These are phyloP conservation scores for Sander vitreus DNA, from an alignment of 2,113 vertebrate species.

Conservation along the genomic window DNA sequence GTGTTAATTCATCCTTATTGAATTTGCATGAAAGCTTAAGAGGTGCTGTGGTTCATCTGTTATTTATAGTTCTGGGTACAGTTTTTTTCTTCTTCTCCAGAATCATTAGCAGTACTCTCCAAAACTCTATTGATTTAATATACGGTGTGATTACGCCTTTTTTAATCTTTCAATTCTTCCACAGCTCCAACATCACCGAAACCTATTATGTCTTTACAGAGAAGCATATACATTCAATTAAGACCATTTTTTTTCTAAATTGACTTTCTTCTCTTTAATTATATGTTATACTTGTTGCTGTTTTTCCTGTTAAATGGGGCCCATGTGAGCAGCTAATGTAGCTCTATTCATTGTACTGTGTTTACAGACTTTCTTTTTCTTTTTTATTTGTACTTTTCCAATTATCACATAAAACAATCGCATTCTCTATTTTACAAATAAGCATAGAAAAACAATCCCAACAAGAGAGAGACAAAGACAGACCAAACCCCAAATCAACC, in stretches of 20 bases:
- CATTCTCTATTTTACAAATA: too few species aligned
- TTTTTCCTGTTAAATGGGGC: background rate
- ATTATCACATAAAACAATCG: too few species aligned
- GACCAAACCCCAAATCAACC: too few species aligned
- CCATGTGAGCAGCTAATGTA: background rate
- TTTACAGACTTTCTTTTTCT: background rate
- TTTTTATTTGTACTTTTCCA: too few species aligned
- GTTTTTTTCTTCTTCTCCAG: background rate
- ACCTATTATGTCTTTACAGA: background rate
- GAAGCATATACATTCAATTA: background rate
- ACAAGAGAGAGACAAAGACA: too few species aligned
- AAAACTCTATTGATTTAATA: background rate
- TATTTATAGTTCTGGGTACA: background rate
- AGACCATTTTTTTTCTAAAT: background rate
- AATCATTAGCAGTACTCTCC: background rate
- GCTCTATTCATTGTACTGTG: background rate
- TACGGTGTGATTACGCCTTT: background rate
- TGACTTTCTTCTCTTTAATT: background rate
- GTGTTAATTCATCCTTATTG: slow-evolving; percentile 9
- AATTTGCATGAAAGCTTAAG: background rate
- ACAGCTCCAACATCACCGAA: background rate
- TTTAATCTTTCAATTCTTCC: background rate
- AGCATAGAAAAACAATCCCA: too few species aligned
- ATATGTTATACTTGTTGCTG: background rate
- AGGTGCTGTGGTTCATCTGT: slow-evolving; percentile 4